These are phyloP conservation scores for Symphodus melops DNA, from an alignment of 2,113 vertebrate genomes.

Conservation along the genomic window DNA sequence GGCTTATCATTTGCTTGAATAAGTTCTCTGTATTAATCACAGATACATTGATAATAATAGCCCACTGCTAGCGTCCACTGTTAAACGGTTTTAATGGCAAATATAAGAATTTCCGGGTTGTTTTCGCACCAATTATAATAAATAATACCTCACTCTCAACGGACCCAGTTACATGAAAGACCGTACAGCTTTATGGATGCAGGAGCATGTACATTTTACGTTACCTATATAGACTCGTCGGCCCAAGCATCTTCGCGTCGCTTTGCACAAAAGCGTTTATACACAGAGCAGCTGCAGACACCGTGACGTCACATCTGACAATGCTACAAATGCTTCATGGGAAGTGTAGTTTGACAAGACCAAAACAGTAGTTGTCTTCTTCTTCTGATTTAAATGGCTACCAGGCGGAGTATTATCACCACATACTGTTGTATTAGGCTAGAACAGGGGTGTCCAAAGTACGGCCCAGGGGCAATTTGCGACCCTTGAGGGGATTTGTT, in stretches of 20 bases:
- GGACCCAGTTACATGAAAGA: neutral
- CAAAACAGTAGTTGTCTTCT: too few species aligned
- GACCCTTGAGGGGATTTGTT: too few species aligned
- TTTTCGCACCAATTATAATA: neutral
- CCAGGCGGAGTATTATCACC: too few species aligned
- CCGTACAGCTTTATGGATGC: neutral
- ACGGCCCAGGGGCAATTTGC: too few species aligned
- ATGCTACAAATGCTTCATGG: constrained; percentile 28
- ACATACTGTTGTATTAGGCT: too few species aligned
- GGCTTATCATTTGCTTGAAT: neutral
- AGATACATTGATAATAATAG: constrained; percentile 15
- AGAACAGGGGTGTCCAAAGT: too few species aligned
- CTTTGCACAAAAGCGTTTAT: constrained; percentile 71
- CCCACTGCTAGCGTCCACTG: constrained; percentile 50
- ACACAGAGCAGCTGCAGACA: constrained; percentile 42
- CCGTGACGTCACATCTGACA: constrained; percentile 64
- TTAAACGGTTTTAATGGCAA: constrained; percentile 1
- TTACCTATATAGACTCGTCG: constrained; percentile 54
- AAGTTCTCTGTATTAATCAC: neutral
- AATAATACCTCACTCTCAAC: neutral
- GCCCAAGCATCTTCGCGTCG: constrained; percentile 61
- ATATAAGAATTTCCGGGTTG: neutral
- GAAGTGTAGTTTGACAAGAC: constrained; percentile 58
- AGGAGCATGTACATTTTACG: constrained; percentile 29
- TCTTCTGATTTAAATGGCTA: too few species aligned